phyloP scores from a whole-genome alignment of 2,113 vertebrate species.

The Eudorcas thomsonii region DNA sequence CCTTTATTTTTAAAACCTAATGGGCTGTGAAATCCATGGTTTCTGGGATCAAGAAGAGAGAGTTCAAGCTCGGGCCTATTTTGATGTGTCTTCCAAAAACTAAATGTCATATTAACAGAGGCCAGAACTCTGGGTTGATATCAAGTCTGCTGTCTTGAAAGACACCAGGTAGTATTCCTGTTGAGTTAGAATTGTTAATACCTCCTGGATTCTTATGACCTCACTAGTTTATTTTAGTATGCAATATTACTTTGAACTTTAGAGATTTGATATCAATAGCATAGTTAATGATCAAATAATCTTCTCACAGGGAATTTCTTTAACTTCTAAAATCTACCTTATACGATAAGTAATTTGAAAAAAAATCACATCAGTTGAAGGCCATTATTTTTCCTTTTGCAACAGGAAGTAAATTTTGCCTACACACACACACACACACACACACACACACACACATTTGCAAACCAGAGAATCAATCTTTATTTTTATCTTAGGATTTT shows the following conservation, averaged over 20 bases:
- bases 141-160: background rate
- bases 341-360: background rate
- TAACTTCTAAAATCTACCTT: background rate
- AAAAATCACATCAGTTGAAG: background rate
- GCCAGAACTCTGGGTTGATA: background rate
- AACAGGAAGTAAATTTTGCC: too few species aligned
- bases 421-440: too few species aligned
- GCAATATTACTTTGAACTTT: background rate
- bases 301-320: background rate
- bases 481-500: background rate
- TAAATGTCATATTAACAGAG: background rate
- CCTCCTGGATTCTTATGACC: background rate
- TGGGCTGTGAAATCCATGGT: background rate
- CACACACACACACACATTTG: background rate
- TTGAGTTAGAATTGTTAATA: background rate
- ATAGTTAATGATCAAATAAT: background rate
- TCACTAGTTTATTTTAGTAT: background rate
- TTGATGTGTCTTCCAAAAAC: background rate
- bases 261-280: background rate
- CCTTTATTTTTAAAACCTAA: background rate
- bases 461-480: background rate
- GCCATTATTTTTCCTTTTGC: background rate
- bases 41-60: background rate
- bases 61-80: background rate
- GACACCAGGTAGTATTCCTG: background rate